These are phyloP conservation scores for Tachysurus vachellii DNA, from an alignment of 2,113 vertebrate genomes.

Conservation along the genomic window DNA sequence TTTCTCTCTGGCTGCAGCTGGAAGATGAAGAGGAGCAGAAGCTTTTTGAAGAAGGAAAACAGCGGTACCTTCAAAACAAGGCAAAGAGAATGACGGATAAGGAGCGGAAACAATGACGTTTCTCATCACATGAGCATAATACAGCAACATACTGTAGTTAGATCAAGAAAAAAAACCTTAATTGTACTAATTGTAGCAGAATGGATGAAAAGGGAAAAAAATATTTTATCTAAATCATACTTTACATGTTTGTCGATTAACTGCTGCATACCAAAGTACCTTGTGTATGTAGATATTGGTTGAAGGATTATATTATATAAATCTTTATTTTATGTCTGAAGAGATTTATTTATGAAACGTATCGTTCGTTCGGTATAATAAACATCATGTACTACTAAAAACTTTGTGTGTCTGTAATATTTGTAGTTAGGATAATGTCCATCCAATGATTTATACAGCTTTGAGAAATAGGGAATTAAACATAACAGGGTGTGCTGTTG, in stretches of 20 bases:
- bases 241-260: constrained; percentile 30
- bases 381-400: constrained; percentile 46
- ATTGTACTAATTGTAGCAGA: constrained; percentile 50
- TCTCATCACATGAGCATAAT: not conserved
- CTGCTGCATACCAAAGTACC: constrained; percentile 61
- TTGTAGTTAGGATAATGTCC: not conserved
- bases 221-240: constrained; percentile 22
- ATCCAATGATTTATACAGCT: not conserved
- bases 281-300: constrained; percentile 44
- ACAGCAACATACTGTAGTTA: constrained; percentile 29
- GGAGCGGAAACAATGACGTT: constrained; percentile 65
- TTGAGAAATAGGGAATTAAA: not conserved
- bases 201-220: constrained; percentile 29
- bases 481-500: not conserved
- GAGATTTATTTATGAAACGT: constrained; percentile 52
- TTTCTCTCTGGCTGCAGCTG: constrained; percentile 70
- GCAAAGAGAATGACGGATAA: constrained; percentile 80
- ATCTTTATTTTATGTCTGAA: constrained; percentile 55
- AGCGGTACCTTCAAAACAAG: constrained; percentile 89
- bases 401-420: not conserved
- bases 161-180: constrained; percentile 30
- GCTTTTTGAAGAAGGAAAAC: constrained; percentile 88
- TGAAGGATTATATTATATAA: constrained; percentile 43
- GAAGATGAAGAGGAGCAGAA: constrained; percentile 87
- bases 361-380: constrained; percentile 5